Conservation (phyloP, 2,113 vertebrate genomes). For the Erinaceus europaeus region DNA sequence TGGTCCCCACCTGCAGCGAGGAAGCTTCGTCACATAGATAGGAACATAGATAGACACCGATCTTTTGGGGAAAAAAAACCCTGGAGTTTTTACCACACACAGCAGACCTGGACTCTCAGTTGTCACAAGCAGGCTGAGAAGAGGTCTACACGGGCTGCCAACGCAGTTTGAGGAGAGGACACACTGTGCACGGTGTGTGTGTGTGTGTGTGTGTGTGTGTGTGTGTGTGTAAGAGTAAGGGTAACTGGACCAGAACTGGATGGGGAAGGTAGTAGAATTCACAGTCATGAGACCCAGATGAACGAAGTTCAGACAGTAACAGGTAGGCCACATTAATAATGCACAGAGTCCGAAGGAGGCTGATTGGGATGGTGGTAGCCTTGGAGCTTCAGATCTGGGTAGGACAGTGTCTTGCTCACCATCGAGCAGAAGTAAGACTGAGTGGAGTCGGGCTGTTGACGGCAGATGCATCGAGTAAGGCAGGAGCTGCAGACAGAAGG, state of each 20-base stretch:
- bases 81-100: not conserved
- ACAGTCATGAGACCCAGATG: not conserved
- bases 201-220: too few relatives aligned
- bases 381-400: not conserved
- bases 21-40: too few relatives aligned
- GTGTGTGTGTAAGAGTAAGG: too few relatives aligned
- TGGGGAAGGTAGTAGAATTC: too few relatives aligned
- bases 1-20: too few relatives aligned
- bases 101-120: not conserved
- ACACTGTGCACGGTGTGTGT: too few relatives aligned
- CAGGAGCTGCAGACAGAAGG: not conserved
- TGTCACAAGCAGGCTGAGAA: not conserved
- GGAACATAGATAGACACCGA: too few relatives aligned
- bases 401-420: not conserved
- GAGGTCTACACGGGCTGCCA: not conserved
- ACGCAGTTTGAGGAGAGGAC: too few relatives aligned
- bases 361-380: not conserved
- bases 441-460: not conserved
- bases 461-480: fast-evolving
- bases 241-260: too few relatives aligned
- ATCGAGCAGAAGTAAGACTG: not conserved
- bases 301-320: not conserved
- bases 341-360: fast-evolving
- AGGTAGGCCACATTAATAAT: not conserved
- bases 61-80: too few relatives aligned